Percentiles rank a stretch among this genome's conserved stretches.
Conservation (phyloP, 2,797 vertebrate genomes). For the Vireo griseus region DNA sequence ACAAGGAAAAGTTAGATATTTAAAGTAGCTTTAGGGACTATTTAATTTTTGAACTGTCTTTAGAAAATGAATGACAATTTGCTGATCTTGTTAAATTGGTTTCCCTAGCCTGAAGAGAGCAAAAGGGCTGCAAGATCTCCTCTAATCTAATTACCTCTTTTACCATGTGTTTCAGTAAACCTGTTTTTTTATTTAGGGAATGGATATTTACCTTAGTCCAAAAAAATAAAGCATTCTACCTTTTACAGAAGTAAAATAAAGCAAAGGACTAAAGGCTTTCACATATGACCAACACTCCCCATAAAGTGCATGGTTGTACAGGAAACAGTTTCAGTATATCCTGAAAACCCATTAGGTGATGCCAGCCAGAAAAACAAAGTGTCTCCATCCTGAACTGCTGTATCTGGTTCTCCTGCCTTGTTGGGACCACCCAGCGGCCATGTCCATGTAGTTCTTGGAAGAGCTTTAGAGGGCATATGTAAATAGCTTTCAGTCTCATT, state of each 20-base stretch:
- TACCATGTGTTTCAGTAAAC: slow-evolving; percentile 32
- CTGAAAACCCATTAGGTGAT: slow-evolving; percentile 45
- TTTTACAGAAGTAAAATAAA: slow-evolving; percentile 58
- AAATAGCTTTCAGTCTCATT: slow-evolving; percentile 1
- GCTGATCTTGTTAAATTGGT: slow-evolving; percentile 33
- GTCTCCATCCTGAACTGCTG: background rate
- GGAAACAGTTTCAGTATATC: slow-evolving; percentile 25
- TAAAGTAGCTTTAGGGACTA: slow-evolving; percentile 46
- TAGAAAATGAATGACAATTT: slow-evolving; percentile 43
- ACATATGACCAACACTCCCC: background rate
- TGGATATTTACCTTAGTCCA: slow-evolving; percentile 52
- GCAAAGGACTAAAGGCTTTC: slow-evolving; percentile 31
- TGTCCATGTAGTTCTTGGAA: background rate
- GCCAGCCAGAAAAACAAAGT: slow-evolving; percentile 44
- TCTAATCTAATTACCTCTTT: slow-evolving; percentile 58
- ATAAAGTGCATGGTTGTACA: background rate
- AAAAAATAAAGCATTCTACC: slow-evolving; percentile 53
- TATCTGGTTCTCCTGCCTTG: background rate
- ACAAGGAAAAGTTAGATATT: background rate
- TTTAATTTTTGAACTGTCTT: background rate
- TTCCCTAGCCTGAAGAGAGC: slow-evolving; percentile 27
- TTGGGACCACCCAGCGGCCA: slow-evolving; percentile 33
- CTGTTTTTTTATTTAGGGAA: slow-evolving; percentile 56
- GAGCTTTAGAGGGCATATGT: background rate
- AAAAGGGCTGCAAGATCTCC: background rate